phyloP scores from a whole-genome alignment of 2,888 invertebrate genomes.

The Drosophila maculinotata region DNA sequence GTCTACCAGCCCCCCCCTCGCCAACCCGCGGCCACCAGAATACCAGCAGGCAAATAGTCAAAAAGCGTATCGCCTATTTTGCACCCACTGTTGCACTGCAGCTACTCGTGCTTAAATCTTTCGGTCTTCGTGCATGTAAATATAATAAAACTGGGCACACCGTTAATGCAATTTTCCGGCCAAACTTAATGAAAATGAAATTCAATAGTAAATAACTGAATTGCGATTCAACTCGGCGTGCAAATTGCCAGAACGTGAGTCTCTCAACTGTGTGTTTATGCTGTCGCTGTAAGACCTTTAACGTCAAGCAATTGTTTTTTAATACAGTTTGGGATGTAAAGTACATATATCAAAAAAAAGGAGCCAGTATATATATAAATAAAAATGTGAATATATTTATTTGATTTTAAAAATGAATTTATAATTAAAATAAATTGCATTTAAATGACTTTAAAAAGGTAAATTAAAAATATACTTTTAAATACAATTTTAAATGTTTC shows the following conservation, averaged over 20 bases:
- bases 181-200: constrained; percentile 52
- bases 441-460: too few relatives aligned
- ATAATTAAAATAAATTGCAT: too few relatives aligned
- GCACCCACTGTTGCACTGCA: constrained; percentile 13
- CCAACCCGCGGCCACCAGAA: background rate
- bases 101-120: constrained; percentile 25
- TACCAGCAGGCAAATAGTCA: constrained; percentile 58
- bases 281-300: background rate
- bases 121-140: constrained; percentile 37
- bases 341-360: too few relatives aligned
- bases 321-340: background rate
- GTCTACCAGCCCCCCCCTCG: background rate
- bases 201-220: constrained; percentile 60
- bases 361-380: too few relatives aligned
- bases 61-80: constrained; percentile 50
- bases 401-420: too few relatives aligned
- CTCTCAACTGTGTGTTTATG: background rate
- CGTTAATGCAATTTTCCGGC: constrained; percentile 39
- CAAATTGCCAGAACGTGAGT: constrained; percentile 29
- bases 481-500: too few relatives aligned
- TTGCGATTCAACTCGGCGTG: constrained; percentile 12
- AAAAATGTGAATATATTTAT: too few relatives aligned
- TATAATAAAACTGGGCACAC: constrained; percentile 45
- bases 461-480: too few relatives aligned
- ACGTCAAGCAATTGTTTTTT: background rate